phyloP scores from a whole-genome alignment of 1,140 invertebrate genomes.

The Aphidius ervi region DNA sequence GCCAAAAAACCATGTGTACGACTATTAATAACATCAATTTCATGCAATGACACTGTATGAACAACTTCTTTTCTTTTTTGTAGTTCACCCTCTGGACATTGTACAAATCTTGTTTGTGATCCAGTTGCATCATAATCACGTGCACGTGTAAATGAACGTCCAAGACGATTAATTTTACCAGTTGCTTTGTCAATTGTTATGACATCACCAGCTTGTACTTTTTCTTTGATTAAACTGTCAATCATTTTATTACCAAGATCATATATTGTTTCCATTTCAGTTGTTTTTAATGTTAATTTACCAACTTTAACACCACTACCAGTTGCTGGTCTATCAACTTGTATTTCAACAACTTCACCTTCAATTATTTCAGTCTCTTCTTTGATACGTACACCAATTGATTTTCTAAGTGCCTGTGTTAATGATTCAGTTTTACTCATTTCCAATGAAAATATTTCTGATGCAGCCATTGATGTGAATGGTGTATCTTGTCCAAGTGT shows the following conservation, averaged over 20 bases:
- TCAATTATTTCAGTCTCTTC: constrained; percentile 99
- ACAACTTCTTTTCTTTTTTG: constrained; percentile 99
- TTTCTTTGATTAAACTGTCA: constrained; percentile 94
- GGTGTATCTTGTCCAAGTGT: constrained; percentile 93
- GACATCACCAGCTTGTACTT: constrained; percentile 93
- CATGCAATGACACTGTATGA: constrained; percentile 97
- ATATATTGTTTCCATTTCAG: constrained; percentile 99
- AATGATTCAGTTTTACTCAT: constrained; percentile 99
- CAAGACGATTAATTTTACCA: constrained; percentile 93
- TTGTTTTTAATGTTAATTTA: constrained; percentile 95
- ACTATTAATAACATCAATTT: constrained; percentile 98
- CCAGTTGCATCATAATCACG: constrained; percentile 98
- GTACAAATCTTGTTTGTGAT: constrained; percentile 90
- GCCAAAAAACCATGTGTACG: constrained; percentile 96
- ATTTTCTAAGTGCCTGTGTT: constrained; percentile 95
- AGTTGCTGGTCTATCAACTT: constrained; percentile 90
- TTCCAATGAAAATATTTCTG: constrained; percentile 97
- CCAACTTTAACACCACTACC: constrained; percentile 87
- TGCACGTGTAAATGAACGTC: constrained; percentile 91
- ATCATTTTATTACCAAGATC: constrained; percentile 99
- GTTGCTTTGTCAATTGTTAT: constrained; percentile 98
- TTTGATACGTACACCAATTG: constrained; percentile 96
- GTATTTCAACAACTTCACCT: constrained; percentile 97
- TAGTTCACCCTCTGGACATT: constrained; percentile 97
- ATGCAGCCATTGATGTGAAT: constrained; percentile 96